Base-by-base conservation (phyloP, 1,140 invertebrate genomes). In the Apocrypta bakeri region DNA sequence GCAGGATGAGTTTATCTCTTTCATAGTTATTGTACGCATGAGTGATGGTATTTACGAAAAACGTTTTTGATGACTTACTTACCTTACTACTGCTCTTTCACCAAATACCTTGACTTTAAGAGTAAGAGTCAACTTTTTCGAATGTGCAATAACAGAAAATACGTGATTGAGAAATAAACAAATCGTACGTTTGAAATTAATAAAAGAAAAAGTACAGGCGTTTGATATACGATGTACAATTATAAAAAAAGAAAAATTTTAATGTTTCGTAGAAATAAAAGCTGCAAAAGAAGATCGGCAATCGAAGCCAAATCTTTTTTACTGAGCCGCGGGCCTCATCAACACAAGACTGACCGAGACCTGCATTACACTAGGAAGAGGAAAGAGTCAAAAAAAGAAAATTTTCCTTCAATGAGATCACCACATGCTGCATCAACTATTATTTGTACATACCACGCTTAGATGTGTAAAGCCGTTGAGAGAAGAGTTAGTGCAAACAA, bases 271-370 rank as follows among this genome's bases (percentile, higher is more conserved):
- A 64, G 2, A 63, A 78, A 29, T 4, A 42, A 42, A 42, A 31
- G 66, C 80, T 77, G 81, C 81, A 42, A 21, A 56, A 56, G n/a
- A 82, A 63, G 74, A 24, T 83, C 24, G 75, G 68, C 25, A 17
- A 14, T 24, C 29, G 68, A 78, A 24, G 68, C 68, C 33, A 69
- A 21, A 56, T 56, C 11, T 6, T 1, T 24, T 37, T 56, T 79
- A 87, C 76, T 87, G 83, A 79, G 84, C 64, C 85, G 84, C 76
- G 85, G 87, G 89, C 87, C 88, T 91, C 89, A 85, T 88, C 88
- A 90, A 90, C 85, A 87, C 86, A 92, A 91, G 90, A 91, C 90
- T 91, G 90, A 91, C 87, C 88, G 89, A 91, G 89, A 91, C 88
- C 90, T 91, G 89, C 90, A 91, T 92, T 91, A 91, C 86, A 90